Percentiles rank a stretch among this genome's conserved stretches.
These are phyloP conservation scores for Campoplex nolae DNA, from an alignment of 2,888 invertebrate genomes.

Conservation along the genomic window DNA sequence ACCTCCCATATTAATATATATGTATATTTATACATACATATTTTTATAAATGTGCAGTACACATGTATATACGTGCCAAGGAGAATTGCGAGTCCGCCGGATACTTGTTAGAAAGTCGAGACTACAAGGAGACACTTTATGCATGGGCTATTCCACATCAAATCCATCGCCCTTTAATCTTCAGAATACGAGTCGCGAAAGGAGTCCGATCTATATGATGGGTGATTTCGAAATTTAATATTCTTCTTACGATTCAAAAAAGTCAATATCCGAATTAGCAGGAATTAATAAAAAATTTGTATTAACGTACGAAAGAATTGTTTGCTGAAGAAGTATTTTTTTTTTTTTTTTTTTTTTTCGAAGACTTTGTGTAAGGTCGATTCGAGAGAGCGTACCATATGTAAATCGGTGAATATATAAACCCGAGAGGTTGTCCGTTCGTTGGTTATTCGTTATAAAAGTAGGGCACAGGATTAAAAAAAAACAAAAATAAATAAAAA, in stretches of 20 bases:
- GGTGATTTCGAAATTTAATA: background rate
- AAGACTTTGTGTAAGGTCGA: too few species aligned
- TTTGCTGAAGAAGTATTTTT: too few species aligned
- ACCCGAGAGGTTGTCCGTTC: too few species aligned
- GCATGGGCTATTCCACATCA: slow-evolving; percentile 1
- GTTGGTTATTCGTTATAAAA: too few species aligned
- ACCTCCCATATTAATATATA: background rate
- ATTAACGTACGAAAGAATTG: too few species aligned
- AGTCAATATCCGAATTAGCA: background rate
- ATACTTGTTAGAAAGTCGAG: slow-evolving; percentile 54
- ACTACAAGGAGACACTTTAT: slow-evolving; percentile 29
- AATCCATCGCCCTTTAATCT: background rate
- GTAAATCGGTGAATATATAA: too few species aligned
- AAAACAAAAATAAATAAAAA: too few species aligned
- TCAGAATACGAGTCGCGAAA: too few species aligned
- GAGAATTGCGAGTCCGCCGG: slow-evolving; percentile 45
- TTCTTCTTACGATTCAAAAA: background rate
- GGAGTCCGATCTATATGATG: too few species aligned
- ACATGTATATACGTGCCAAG: slow-evolving; percentile 13
- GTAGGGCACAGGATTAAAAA: too few species aligned
- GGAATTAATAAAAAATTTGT: background rate
- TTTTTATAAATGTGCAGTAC: slow-evolving; percentile 3
- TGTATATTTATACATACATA: background rate
- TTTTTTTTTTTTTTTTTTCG: too few species aligned
- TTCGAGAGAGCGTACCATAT: too few species aligned